Evolutionary conservation across 2,113 vertebrate species (phyloP).

Genomic region (Cochlearius cochlearius): DNA sequence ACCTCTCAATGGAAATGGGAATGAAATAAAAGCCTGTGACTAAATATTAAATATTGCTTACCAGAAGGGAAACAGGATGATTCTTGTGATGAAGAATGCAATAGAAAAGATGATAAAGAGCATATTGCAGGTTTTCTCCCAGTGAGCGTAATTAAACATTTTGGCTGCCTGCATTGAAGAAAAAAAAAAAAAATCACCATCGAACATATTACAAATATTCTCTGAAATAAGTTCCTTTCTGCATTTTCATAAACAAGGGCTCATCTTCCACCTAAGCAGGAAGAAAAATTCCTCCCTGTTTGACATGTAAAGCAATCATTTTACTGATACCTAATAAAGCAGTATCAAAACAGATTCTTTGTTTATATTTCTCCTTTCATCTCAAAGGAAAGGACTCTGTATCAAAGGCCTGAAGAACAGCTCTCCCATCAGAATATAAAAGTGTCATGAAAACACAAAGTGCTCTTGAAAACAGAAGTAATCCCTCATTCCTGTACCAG

Average conservation of each 20-base stretch:
- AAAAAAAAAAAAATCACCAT: background rate
- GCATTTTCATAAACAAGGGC: constrained; percentile 11
- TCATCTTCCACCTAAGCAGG: constrained; percentile 1
- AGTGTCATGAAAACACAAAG: background rate
- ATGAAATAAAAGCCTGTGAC: background rate
- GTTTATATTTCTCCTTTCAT: constrained; percentile 29
- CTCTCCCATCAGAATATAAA: background rate
- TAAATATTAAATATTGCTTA: constrained; percentile 66
- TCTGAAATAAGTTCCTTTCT: background rate
- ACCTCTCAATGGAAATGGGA: background rate
- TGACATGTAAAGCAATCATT: background rate
- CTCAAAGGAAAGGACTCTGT: background rate
- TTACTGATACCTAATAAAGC: constrained; percentile 30
- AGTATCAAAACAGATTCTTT: background rate
- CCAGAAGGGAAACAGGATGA: constrained; percentile 92
- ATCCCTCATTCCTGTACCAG: background rate
- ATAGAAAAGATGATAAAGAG: constrained; percentile 86
- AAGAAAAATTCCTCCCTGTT: background rate
- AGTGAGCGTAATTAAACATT: constrained; percentile 89
- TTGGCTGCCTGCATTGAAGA: constrained; percentile 85
- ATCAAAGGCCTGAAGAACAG: background rate
- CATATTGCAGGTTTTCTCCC: constrained; percentile 82
- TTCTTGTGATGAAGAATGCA: constrained; percentile 83
- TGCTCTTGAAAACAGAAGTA: background rate
- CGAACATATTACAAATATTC: background rate